Evolutionary conservation across 2,888 invertebrate species (phyloP), one percentile per base, ranked within the genome.

Genomic region (Ichneumoninae sp.): DNA sequence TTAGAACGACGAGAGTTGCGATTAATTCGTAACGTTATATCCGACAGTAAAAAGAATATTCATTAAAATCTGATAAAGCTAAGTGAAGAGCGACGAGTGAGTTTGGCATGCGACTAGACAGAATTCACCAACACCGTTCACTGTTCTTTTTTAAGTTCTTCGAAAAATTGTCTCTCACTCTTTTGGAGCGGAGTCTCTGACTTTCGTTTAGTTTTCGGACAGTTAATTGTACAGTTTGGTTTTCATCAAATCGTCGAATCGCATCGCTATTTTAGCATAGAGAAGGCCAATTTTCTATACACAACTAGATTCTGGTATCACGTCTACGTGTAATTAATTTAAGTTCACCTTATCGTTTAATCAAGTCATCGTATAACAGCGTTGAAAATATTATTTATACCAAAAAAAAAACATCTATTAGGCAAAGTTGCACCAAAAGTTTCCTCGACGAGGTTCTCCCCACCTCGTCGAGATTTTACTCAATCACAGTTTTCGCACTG

Each of bases 381-480:
- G 60, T 85, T 66, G 78, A 85, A 86, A 86, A 86, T 85, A 86
- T 81, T 74, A 80, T 80, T 78, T 83, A 77, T 79, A 65, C 57
- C 47, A 65, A 16, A 44, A 44, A 44, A 44, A 16, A 44, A 16
- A 44, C 13, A 44, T 44, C 71, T 81, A 82, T 75, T 57, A 77
- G 70, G 85, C 79, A 75, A 78, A 70, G 69, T 71, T 65, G 78
- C 68, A 76, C 74, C 66, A 22, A 70, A 40, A 44, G 44, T 44
- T 13, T 40, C 44, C 40, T 40, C 22, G 19, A 52, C n/a, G n/a
- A 19, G 7, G 6, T 19, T 52, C 1, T 19, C 6, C 1, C n/a
- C 16, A 19, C 19, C n/a, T 52, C 19, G 0, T 52, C 52, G 52
- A 40, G 40, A n/a, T n/a, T 68, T 16, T 7, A 26, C 50, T n/a